Conservation (phyloP, 2,888 invertebrate species). For the Trichopoda pennipes region DNA sequence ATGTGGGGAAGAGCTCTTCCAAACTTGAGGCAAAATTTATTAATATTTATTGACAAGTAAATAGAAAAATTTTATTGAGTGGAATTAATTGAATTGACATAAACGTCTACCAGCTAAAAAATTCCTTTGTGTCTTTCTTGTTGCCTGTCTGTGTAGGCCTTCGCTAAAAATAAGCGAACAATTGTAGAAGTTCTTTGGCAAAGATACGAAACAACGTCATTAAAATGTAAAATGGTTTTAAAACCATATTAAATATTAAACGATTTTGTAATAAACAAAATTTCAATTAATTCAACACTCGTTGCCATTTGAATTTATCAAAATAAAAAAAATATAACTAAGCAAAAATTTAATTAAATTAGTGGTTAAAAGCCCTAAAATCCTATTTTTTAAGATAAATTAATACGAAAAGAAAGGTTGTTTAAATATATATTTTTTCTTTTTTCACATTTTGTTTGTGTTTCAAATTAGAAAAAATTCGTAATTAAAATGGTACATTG, state of each 20-base stretch:
- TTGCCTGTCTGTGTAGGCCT: neutral
- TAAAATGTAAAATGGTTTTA: conserved; percentile 23
- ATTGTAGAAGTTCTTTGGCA: conserved; percentile 31
- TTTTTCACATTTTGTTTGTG: no score
- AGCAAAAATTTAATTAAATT: no score
- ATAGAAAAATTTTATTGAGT: conserved; percentile 67
- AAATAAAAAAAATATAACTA: no score
- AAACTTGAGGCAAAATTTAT: conserved; percentile 63
- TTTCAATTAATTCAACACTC: conserved; percentile 47
- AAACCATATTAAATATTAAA: conserved; percentile 31
- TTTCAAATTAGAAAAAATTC: no score
- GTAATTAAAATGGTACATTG: no score
- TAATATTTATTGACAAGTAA: conserved; percentile 69
- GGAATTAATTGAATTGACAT: conserved; percentile 66
- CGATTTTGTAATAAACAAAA: conserved; percentile 26
- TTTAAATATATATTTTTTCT: no score
- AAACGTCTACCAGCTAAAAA: conserved; percentile 53
- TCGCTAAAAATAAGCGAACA: neutral
- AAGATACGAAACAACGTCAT: conserved; percentile 6
- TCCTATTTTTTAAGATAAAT: no score
- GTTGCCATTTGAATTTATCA: neutral
- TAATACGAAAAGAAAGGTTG: no score
- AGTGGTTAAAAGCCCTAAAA: no score
- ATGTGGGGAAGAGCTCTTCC: conserved; percentile 31
- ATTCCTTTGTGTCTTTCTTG: conserved; percentile 8